Evolutionary conservation across 2,888 invertebrate species (phyloP), one percentile per base, ranked within the genome.

Genomic region (Cyrtodaria siliqua): DNA sequence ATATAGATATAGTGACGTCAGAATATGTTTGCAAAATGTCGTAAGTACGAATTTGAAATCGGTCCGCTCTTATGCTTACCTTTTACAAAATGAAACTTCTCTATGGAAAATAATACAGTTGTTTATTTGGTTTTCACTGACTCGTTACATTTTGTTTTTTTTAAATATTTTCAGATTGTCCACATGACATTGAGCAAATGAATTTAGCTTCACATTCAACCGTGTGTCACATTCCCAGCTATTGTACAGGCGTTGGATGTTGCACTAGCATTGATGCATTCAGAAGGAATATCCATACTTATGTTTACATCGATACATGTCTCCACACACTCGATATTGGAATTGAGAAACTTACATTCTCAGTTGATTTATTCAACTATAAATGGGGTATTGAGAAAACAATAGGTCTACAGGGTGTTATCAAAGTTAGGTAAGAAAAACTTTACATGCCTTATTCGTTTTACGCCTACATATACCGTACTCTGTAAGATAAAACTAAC

Each of bases 161-260:
- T n/a, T n/a, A n/a, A n/a, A n/a, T n/a, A n/a, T 33, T 24, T 52
- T 52, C 52, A 52, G 52, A 52, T 2, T 52, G 52, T 26, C 52
- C 52, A 24, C 24, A 52, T 52, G 52, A 52, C 6, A 26, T 52
- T 2, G 16, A 12, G 14, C 23, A 4, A 6, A 4, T 8, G 23
- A 16, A 20, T 4, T 52, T 52, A 23, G 6, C 20, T 20, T 14
- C 52, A 24, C n/a, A n/a, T n/a, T 24, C 23, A 3, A 52, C 23
- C 6, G 53, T 79, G 0, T 87, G 87, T 62, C 62, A 79, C 33
- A 64, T 86, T 20, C 77, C 82, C 0, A 67, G 71, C 42, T 77
- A 69, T 57, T 87, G 87, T 44, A 77, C 80, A 3, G 83, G 84
- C 1, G 71, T 87, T 16, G 72, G 79, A 18, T 87, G 87, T 38